A percentile compares a stretch with the other conserved stretches of the same genome.
phyloP scores from a whole-genome alignment of 2,888 invertebrate species.

The Archips xylosteana region DNA sequence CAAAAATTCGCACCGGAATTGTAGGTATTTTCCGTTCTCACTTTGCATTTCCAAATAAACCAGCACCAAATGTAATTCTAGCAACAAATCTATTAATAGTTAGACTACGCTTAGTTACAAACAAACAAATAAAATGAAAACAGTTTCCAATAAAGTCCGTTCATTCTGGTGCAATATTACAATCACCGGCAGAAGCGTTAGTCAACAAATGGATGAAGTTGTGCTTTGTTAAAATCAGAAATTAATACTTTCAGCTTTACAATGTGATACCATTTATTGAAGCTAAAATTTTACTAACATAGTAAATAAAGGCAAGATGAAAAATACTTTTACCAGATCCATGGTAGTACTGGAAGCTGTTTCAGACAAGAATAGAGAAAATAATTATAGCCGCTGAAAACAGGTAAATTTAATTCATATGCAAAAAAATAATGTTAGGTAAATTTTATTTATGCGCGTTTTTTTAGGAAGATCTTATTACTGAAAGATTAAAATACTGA shows the following conservation, averaged over 20 bases:
- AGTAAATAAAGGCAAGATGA: neutral
- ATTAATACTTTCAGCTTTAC: neutral
- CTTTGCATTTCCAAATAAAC: neutral
- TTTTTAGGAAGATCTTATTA: too few species aligned
- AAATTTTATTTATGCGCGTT: too few species aligned
- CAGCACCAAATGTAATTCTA: neutral
- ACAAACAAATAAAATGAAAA: neutral
- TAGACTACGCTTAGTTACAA: neutral
- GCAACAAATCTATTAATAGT: neutral
- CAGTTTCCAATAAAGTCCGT: neutral
- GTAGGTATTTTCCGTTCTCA: neutral
- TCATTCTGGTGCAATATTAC: slow-evolving; percentile 6
- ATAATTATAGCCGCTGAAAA: too few species aligned
- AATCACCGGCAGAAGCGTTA: neutral
- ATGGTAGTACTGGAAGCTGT: neutral
- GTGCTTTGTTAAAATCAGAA: neutral
- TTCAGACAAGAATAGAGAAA: too few species aligned
- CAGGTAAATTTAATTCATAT: too few species aligned
- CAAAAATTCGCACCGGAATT: too few species aligned
- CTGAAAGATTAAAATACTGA: too few species aligned
- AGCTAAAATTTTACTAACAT: neutral
- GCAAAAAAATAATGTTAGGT: too few species aligned
- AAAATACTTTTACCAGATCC: neutral
- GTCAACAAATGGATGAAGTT: slow-evolving; percentile 9
- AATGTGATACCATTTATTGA: neutral